Evolutionary conservation across 1,140 invertebrate species (phyloP).

Genomic region (Rhizoglyphus robini): DNA sequence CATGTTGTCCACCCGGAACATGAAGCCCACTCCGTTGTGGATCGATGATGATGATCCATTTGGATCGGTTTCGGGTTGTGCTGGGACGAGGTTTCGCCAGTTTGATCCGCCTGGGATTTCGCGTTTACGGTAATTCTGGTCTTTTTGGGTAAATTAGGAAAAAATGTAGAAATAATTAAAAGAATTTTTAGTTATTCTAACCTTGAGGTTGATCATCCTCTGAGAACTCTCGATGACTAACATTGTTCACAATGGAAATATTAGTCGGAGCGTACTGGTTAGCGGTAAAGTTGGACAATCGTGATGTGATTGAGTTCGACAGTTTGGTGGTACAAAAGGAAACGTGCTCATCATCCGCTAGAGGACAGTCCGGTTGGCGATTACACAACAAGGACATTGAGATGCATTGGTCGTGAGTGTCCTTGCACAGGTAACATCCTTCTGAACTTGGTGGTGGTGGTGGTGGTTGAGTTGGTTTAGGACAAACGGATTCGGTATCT

Average conservation of each 20-base stretch:
- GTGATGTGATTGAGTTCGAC: neutral
- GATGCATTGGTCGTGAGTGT: neutral
- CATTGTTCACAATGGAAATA: neutral
- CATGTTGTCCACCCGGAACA: constrained; percentile 14
- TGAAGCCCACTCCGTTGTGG: constrained; percentile 1
- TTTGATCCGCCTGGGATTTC: neutral
- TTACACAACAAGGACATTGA: neutral
- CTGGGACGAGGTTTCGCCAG: no score
- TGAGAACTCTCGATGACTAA: neutral
- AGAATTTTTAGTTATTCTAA: neutral
- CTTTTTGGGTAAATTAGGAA: neutral
- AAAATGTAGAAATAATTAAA: no score
- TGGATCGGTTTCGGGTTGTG: no score
- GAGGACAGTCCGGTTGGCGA: neutral
- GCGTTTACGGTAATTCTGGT: neutral
- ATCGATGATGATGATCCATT: neutral
- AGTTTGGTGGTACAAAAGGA: neutral
- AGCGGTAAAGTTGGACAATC: neutral
- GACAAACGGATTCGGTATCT: constrained; percentile 8
- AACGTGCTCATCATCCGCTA: constrained; percentile 2
- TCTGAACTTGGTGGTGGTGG: neutral
- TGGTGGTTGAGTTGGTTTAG: neutral
- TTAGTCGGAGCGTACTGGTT: neutral
- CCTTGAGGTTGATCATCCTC: neutral
- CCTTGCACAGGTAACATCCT: constrained; percentile 13